Base-by-base conservation (phyloP, 2,797 vertebrate species). In the Simalia tracyae region DNA sequence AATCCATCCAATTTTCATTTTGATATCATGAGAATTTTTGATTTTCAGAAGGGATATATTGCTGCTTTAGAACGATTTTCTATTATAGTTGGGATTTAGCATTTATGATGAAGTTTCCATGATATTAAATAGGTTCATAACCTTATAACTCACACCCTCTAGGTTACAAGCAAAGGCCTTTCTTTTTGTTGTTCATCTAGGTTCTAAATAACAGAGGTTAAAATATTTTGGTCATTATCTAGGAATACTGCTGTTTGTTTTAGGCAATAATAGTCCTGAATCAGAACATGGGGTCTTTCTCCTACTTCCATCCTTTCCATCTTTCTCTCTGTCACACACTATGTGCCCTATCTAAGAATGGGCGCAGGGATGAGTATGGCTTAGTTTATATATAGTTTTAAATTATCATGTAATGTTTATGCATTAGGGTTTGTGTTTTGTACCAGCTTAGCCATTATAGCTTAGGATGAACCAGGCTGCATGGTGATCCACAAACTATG, bases 1-100 rank as follows among this genome's bases (percentile, higher is more conserved):
- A 91, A 95, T 91, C 11, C 31, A 86, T 66, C 24, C 42, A 92
- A 56, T 95, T 95, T 95, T 61, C 92, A 2, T 31, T 93, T 90
- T 93, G 88, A 91, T 95, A 63, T 68, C 22, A 93, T 66, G 93
- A 89, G 85, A 5, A 72, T 1, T 92, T 91, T 5, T 87, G 56
- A 57, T 50, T 95, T 90, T 94, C 91, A 76, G 36, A 81, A 61
- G 31, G 5, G 66, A 6, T 90, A 84, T 4, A 92, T 91, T 87
- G 86, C 63, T 54, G 5, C 57, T 22, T 93, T 6, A 9, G 76
- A 12, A 89, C 90, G 46, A 84, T 36, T 90, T 90, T 94, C 93
- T 5, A 68, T 54, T 94, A 63, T 28, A 63, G 0, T 56, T 68
- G 59, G 31, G 46, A 22, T 56, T 93, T 31, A 68, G 24, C 28